Percentiles rank a stretch among this genome's conserved stretches.
phyloP scores from a whole-genome alignment of 2,113 vertebrate genomes.

The Actinemys pallida region DNA sequence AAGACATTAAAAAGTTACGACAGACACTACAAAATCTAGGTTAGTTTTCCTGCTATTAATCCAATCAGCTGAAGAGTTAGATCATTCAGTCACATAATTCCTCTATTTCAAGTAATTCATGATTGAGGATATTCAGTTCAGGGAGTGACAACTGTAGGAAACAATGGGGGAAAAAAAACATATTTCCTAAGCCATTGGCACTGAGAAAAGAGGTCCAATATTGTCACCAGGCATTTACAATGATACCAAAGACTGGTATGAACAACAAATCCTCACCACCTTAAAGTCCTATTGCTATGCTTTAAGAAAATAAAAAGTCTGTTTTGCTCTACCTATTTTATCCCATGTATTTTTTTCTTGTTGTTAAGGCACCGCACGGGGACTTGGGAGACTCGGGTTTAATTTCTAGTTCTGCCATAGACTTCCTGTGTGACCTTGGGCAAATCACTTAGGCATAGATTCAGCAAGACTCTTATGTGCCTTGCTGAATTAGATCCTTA shows the following conservation, averaged over 20 bases:
- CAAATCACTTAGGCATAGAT: background rate
- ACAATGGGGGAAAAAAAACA: slow-evolving; percentile 56
- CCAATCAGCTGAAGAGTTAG: slow-evolving; percentile 68
- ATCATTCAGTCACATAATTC: slow-evolving; percentile 71
- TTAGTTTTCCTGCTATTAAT: slow-evolving; percentile 74
- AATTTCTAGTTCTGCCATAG: slow-evolving; percentile 72
- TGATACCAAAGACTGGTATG: slow-evolving; percentile 54
- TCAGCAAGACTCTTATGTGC: slow-evolving; percentile 23
- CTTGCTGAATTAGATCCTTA: slow-evolving; percentile 1
- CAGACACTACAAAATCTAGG: slow-evolving; percentile 75
- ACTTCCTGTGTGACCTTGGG: slow-evolving; percentile 26
- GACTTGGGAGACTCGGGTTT: slow-evolving; percentile 73
- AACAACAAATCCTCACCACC: slow-evolving; percentile 63
- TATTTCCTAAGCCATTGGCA: slow-evolving; percentile 72
- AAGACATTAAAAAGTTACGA: slow-evolving; percentile 72
- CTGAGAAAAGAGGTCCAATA: slow-evolving; percentile 61
- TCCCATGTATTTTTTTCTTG: background rate
- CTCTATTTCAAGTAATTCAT: slow-evolving; percentile 74
- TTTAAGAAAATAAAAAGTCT: slow-evolving; percentile 16
- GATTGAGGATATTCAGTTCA: slow-evolving; percentile 59
- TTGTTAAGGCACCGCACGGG: slow-evolving; percentile 74
- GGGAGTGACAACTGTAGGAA: slow-evolving; percentile 64
- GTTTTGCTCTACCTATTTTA: slow-evolving; percentile 39
- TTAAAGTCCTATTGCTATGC: slow-evolving; percentile 12
- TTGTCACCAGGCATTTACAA: slow-evolving; percentile 59